phyloP scores from a whole-genome alignment of 2,888 invertebrate species.

The Exephanes ischioxanthus region DNA sequence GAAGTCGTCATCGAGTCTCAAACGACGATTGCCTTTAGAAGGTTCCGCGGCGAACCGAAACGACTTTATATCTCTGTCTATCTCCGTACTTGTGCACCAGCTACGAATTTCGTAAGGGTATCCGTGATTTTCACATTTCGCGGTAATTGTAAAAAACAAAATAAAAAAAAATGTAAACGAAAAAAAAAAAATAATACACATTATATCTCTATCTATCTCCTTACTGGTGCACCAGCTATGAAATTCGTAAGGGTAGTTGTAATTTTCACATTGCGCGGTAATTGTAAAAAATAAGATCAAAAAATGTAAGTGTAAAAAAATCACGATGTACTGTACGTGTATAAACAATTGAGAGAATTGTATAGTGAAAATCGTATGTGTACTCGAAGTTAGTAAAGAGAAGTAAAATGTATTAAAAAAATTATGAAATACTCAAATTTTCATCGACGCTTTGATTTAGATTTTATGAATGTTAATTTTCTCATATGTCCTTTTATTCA shows the following conservation, averaged over 20 bases:
- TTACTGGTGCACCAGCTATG: not conserved
- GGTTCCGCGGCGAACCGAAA: conserved; percentile 24
- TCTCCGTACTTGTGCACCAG: not conserved
- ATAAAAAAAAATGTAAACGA: not conserved
- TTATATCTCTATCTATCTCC: not conserved
- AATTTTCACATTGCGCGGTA: not conserved
- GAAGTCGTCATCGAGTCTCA: conserved; percentile 6
- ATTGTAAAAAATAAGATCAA: not conserved
- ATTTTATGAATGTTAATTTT: no score
- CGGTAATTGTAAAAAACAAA: not conserved
- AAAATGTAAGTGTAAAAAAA: not conserved
- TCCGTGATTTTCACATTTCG: not conserved
- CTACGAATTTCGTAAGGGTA: conserved; percentile 37
- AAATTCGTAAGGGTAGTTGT: conserved; percentile 28
- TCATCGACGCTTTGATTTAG: no score
- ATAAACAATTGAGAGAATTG: conserved; percentile 13
- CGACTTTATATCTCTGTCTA: not conserved
- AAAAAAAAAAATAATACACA: not conserved
- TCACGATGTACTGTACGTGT: not conserved
- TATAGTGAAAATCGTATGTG: not conserved
- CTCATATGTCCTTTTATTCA: no score
- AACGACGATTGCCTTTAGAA: conserved; percentile 40
- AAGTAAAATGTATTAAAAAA: no score
- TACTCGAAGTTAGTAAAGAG: no score
- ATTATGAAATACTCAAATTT: no score